Base-by-base conservation (phyloP, 2,113 vertebrate genomes). In the Hemibagrus wyckioides region DNA sequence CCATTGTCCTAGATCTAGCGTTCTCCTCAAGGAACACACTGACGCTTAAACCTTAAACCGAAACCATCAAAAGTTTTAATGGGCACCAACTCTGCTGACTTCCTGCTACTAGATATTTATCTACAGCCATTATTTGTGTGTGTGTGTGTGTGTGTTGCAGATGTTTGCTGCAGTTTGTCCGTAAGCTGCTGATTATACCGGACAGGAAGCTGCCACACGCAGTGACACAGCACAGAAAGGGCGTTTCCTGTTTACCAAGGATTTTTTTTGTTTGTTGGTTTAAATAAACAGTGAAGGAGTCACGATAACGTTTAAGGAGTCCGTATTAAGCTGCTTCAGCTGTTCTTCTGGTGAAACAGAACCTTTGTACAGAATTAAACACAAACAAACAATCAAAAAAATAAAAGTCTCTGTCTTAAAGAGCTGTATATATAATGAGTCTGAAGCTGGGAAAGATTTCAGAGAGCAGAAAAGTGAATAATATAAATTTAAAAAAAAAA, bases 241-340 rank as follows among this genome's bases (percentile, higher is more conserved):
- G 54, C 21, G 48, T 89, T 86, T 90, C 88, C 88, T 90, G 88
- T 84, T 87, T 88, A 67, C 7, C 9, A 73, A 30, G 63, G 33
- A 76, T 76, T 76, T 77, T 71, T 28, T 21, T 39, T 48, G n/a
- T n/a, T n/a, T n/a, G n/a, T n/a, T 41, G 3, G 15, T 15, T 10
- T 6, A 50, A n/a, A 76, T 8, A 28, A 84, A 56, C 48, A 28
- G 13, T n/a, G 39, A 75, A 75, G 44, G 36, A 80, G 85, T 83
- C 82, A 76, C 15, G 4, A 36, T 1, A 2, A 19, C 14, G 44
- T 57, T 6, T 33, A 28, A 39, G 33, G 1, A 28, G 19, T 21
- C 19, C 14, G 19, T 14, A 28, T 23, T 61, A 21, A 59, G 8
- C 54, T 25, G 2, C 57, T n/a, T n/a, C 11, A 6, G 41, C 41